Evolutionary conservation across 2,113 vertebrate genomes (phyloP).

Genomic region (Aptenodytes forsteri): DNA sequence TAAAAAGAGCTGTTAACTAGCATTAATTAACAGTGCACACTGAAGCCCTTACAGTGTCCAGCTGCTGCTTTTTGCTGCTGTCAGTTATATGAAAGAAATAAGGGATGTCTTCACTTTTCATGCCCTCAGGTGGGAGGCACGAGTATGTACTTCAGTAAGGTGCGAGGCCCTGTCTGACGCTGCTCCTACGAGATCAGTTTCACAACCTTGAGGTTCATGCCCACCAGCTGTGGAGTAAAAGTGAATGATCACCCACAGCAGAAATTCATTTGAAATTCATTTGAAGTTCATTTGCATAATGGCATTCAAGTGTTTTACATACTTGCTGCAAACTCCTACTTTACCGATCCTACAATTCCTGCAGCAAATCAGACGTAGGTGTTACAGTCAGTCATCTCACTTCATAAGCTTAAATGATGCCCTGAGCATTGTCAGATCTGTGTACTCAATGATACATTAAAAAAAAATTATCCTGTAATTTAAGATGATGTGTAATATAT

Average conservation of each 20-base stretch:
- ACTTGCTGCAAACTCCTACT: background rate
- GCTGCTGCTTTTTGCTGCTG: background rate
- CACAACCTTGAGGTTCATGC: background rate
- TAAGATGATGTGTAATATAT: background rate
- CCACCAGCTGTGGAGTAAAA: background rate
- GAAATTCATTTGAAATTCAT: background rate
- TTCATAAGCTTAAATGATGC: background rate
- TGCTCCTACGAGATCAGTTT: background rate
- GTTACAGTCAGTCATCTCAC: background rate
- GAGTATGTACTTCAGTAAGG: background rate
- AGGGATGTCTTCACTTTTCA: background rate
- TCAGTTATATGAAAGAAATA: background rate
- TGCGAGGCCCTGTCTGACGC: background rate
- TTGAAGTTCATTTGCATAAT: background rate
- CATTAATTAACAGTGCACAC: background rate
- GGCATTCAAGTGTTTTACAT: background rate
- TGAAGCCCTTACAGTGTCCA: background rate
- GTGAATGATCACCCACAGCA: background rate
- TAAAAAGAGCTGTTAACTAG: background rate
- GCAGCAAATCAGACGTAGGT: background rate
- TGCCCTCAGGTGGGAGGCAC: background rate
- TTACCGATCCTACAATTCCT: background rate
- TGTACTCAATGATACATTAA: background rate
- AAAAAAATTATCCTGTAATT: background rate
- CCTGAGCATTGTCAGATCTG: background rate